Evolutionary conservation across 23 tunicate species (phyloP).

Genomic region (Ascidia mentula): DNA sequence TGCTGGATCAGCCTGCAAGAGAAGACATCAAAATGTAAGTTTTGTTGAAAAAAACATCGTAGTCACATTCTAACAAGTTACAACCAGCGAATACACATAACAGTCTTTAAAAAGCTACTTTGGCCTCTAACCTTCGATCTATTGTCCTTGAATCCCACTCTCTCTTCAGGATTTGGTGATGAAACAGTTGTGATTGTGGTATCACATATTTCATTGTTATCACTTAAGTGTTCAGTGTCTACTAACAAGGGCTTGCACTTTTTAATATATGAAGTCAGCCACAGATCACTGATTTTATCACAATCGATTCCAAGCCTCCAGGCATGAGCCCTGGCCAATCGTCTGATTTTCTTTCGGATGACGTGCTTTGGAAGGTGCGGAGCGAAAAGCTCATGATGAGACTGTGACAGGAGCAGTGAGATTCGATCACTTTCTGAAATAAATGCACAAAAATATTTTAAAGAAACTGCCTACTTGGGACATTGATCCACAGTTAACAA

Average conservation of each 20-base stretch:
- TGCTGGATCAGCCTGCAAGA: too few species aligned
- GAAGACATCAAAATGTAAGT: too few species aligned
- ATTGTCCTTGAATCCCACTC: too few species aligned
- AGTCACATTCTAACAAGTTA: too few species aligned
- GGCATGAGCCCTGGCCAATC: neutral
- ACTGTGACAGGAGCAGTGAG: neutral
- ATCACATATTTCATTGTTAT: neutral
- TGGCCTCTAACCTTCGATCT: too few species aligned
- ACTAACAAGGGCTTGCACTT: neutral
- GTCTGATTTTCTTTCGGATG: neutral
- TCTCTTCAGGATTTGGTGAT: too few species aligned
- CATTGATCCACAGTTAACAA: too few species aligned
- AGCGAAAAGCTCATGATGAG: neutral
- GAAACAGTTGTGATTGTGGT: neutral
- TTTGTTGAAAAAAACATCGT: too few species aligned
- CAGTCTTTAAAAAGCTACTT: too few species aligned
- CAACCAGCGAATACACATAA: too few species aligned
- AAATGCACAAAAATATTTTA: neutral
- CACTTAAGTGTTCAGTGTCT: neutral
- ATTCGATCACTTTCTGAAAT: neutral
- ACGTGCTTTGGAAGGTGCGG: neutral
- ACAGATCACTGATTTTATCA: neutral
- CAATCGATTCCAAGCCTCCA: neutral
- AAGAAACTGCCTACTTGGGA: neutral
- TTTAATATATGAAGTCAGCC: neutral